These are phyloP conservation scores for Luperina nickerlii DNA, from an alignment of 2,888 invertebrate species.

Conservation along the genomic window DNA sequence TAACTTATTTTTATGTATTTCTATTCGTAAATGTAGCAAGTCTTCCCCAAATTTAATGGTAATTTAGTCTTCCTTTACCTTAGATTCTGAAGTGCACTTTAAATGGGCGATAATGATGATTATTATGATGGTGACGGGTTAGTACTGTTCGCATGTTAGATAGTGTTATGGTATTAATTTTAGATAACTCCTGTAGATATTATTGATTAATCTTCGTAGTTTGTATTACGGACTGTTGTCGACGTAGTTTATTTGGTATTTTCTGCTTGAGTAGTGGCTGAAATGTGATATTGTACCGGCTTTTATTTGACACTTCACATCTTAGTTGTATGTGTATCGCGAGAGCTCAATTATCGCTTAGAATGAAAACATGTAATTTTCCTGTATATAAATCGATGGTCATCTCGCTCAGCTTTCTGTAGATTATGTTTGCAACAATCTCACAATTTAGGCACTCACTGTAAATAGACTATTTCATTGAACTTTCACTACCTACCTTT, in stretches of 20 bases:
- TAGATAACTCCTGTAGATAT: constrained; percentile 27
- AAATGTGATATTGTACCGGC: constrained; percentile 39
- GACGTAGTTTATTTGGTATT: constrained; percentile 2
- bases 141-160: constrained; percentile 76
- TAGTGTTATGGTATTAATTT: constrained; percentile 56
- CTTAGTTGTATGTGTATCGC: neutral
- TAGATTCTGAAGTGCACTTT: constrained; percentile 64
- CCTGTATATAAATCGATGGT: neutral
- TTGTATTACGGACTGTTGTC: constrained; percentile 14
- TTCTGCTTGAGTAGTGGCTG: constrained; percentile 1
- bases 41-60: constrained; percentile 73
- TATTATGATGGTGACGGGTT: constrained; percentile 89
- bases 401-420: constrained; percentile 11
- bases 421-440: constrained; percentile 9
- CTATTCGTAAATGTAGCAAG: constrained; percentile 53
- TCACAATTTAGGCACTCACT: constrained; percentile 2
- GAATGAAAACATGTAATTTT: constrained; percentile 9
- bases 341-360: neutral
- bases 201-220: constrained; percentile 42
- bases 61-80: constrained; percentile 71
- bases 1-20: constrained; percentile 50
- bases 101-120: constrained; percentile 87
- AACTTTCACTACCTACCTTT: neutral
- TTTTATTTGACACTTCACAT: constrained; percentile 46
- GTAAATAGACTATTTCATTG: neutral